These are phyloP conservation scores for Mycteria americana DNA, from an alignment of 2,797 vertebrate species.

Conservation along the genomic window DNA sequence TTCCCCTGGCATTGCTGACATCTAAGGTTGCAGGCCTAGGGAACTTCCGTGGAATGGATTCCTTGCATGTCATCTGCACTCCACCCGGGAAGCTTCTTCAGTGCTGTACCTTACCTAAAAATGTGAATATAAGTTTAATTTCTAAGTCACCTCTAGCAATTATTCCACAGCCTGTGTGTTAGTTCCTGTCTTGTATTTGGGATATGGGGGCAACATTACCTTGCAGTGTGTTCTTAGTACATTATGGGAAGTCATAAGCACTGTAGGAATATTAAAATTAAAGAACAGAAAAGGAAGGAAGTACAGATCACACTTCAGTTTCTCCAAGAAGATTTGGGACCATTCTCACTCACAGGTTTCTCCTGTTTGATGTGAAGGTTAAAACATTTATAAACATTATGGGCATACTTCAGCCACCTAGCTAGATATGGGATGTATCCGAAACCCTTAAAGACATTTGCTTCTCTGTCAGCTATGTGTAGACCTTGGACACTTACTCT, in stretches of 20 bases:
- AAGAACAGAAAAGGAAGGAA: background rate
- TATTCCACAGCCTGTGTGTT: background rate
- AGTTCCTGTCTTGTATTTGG: background rate
- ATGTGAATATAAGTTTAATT: too few relatives aligned
- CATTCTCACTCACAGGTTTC: background rate
- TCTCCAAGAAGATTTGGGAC: background rate
- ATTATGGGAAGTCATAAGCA: background rate
- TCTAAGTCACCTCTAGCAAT: too few relatives aligned
- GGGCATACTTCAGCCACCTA: background rate
- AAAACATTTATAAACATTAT: background rate
- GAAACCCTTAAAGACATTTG: background rate
- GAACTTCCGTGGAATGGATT: too few relatives aligned
- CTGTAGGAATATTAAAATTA: background rate
- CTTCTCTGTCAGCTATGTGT: background rate
- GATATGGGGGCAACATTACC: background rate
- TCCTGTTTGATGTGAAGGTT: background rate
- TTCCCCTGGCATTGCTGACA: too few relatives aligned
- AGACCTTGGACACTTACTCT: background rate
- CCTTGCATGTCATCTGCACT: too few relatives aligned
- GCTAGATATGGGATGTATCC: background rate
- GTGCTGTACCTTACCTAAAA: too few relatives aligned
- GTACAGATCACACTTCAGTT: background rate
- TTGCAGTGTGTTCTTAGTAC: background rate
- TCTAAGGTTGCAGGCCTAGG: too few relatives aligned
- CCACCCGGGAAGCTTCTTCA: too few relatives aligned